phyloP scores from a whole-genome alignment of 2,113 vertebrate genomes.

The Haemorhous mexicanus region DNA sequence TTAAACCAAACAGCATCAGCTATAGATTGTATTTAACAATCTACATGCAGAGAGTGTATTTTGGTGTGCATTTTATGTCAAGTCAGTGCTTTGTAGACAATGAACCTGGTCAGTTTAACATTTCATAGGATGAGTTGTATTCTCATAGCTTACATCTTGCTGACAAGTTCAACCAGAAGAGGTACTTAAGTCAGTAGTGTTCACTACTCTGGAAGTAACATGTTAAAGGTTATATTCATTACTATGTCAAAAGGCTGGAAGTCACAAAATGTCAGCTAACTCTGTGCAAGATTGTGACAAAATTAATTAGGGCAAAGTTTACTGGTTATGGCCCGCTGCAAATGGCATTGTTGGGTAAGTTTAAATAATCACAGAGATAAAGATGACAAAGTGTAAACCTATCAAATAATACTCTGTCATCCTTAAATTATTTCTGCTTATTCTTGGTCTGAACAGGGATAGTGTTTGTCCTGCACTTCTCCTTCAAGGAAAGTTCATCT shows the following conservation, averaged over 20 bases:
- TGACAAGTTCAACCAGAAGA: neutral
- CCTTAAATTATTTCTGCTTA: neutral
- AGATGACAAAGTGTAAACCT: neutral
- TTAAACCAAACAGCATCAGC: neutral
- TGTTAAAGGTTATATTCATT: constrained; percentile 51
- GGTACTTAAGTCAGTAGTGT: neutral
- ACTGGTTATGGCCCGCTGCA: neutral
- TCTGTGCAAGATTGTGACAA: constrained; percentile 1
- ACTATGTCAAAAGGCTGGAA: constrained; percentile 18
- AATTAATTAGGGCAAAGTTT: constrained; percentile 18
- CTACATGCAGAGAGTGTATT: neutral
- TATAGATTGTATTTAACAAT: neutral
- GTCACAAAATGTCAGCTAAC: constrained; percentile 26
- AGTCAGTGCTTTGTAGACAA: neutral
- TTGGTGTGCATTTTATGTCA: neutral
- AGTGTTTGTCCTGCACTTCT: neutral
- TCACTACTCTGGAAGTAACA: neutral
- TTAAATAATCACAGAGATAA: neutral
- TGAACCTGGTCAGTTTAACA: neutral
- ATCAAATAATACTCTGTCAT: neutral
- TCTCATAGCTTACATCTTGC: neutral
- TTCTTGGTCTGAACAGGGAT: neutral
- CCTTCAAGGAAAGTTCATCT: neutral
- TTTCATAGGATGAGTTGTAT: neutral
- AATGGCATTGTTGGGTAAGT: neutral